Conservation (phyloP, 2,797 vertebrate species). For the Poeciliopsis gracilis region DNA sequence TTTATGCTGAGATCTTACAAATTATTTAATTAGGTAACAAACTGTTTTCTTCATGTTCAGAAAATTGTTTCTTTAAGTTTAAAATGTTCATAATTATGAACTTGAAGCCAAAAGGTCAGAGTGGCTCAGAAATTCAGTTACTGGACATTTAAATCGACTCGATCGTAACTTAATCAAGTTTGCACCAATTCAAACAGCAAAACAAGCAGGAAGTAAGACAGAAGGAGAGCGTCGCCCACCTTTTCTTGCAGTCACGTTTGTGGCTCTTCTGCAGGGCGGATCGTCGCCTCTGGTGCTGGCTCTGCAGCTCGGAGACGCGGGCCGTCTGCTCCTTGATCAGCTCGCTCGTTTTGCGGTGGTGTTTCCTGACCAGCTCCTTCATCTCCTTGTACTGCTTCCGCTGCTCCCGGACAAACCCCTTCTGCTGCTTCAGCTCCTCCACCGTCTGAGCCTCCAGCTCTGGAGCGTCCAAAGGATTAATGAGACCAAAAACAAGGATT, state of each 20-base stretch:
- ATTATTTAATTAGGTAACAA: not conserved
- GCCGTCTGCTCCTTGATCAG: slow-evolving; percentile 95
- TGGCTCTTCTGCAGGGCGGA: slow-evolving; percentile 88
- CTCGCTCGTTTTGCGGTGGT: slow-evolving; percentile 95
- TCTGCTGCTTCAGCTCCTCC: slow-evolving; percentile 96
- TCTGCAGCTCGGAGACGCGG: slow-evolving; percentile 89
- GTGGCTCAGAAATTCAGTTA: not conserved
- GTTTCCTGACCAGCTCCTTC: slow-evolving; percentile 95
- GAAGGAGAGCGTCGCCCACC: slow-evolving; percentile 78
- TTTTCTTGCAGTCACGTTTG: slow-evolving; percentile 94
- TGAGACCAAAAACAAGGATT: not conserved
- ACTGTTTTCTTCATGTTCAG: not conserved
- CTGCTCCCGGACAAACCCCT: slow-evolving; percentile 93
- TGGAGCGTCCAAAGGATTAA: slow-evolving; percentile 45
- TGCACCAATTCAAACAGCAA: not conserved
- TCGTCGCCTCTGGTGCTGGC: slow-evolving; percentile 87
- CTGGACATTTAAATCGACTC: not conserved
- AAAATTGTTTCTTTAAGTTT: not conserved
- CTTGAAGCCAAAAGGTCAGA: too few relatives aligned
- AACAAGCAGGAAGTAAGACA: not conserved
- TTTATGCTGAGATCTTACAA: not conserved
- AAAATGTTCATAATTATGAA: not conserved
- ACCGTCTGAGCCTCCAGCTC: slow-evolving; percentile 93
- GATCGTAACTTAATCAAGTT: not conserved
- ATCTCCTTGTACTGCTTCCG: slow-evolving; percentile 98